Conservation (phyloP, 2,797 vertebrate genomes). For the Delichon dasypus region DNA sequence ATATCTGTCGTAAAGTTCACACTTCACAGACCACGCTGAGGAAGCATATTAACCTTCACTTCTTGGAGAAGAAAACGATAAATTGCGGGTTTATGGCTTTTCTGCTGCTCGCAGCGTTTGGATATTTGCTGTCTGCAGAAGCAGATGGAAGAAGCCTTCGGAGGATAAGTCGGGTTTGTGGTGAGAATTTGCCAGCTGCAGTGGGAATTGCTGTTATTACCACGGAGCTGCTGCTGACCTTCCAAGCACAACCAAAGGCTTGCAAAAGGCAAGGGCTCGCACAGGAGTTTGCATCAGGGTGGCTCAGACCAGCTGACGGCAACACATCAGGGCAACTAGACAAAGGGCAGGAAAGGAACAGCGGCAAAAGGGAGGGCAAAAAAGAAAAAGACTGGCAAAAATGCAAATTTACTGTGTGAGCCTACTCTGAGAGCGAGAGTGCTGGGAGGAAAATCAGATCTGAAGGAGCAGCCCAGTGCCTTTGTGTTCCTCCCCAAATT, state of each 20-base stretch:
- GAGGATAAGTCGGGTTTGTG: conserved; percentile 29
- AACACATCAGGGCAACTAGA: neutral
- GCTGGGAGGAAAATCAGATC: neutral
- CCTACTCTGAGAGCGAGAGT: neutral
- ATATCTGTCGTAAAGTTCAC: neutral
- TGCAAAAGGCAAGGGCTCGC: neutral
- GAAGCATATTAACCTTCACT: neutral
- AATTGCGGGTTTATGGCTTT: conserved; percentile 6
- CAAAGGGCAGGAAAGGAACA: neutral
- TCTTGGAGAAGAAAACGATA: conserved; percentile 19
- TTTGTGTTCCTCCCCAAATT: neutral
- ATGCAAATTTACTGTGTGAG: neutral
- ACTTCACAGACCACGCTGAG: neutral
- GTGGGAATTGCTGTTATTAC: conserved; percentile 31
- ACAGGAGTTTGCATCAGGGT: neutral
- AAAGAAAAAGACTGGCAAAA: neutral
- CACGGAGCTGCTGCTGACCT: conserved; percentile 31
- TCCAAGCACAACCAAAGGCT: conserved; percentile 27
- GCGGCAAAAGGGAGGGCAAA: accelerated
- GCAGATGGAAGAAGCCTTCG: conserved; percentile 50
- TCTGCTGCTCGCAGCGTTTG: neutral
- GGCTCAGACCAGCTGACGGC: neutral
- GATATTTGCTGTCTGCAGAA: conserved; percentile 42
- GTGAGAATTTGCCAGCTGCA: conserved; percentile 40
- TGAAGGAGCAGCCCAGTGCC: neutral